Evolutionary conservation across 2,113 vertebrate species (phyloP).

Genomic region (Galbula dea): DNA sequence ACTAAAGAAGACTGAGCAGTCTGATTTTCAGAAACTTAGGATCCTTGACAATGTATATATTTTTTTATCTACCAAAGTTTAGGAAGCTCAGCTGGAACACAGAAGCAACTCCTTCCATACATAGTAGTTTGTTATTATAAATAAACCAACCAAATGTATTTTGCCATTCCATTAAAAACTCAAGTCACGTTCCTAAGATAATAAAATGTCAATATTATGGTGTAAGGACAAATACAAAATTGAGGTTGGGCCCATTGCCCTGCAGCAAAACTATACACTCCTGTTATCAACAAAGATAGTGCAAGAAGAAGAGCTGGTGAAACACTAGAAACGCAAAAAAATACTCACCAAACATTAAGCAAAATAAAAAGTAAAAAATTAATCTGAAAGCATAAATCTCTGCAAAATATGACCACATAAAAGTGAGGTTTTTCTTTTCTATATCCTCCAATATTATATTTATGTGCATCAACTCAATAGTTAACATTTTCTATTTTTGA

Average conservation of each 20-base stretch:
- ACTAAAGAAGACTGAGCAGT: background rate
- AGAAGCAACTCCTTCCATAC: background rate
- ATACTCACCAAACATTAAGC: background rate
- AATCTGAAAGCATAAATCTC: background rate
- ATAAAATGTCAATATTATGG: background rate
- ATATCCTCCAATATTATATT: background rate
- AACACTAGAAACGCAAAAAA: background rate
- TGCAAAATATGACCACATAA: background rate
- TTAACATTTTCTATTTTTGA: background rate
- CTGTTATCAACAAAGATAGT: background rate
- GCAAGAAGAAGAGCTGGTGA: background rate
- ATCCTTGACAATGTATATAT: background rate
- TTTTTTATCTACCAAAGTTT: background rate
- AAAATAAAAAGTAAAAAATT: background rate
- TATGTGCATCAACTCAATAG: background rate
- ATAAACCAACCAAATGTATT: background rate
- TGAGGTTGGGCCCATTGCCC: background rate
- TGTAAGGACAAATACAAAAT: background rate
- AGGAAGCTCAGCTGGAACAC: conserved; percentile 22
- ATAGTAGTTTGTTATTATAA: background rate
- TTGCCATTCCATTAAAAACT: background rate
- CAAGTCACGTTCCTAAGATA: background rate
- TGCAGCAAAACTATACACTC: background rate
- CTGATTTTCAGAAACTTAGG: background rate
- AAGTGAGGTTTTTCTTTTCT: background rate